A percentile compares a stretch with the other conserved stretches of the same genome.
phyloP scores from a whole-genome alignment of 2,113 vertebrate genomes.

The Chloroceryle aenea region DNA sequence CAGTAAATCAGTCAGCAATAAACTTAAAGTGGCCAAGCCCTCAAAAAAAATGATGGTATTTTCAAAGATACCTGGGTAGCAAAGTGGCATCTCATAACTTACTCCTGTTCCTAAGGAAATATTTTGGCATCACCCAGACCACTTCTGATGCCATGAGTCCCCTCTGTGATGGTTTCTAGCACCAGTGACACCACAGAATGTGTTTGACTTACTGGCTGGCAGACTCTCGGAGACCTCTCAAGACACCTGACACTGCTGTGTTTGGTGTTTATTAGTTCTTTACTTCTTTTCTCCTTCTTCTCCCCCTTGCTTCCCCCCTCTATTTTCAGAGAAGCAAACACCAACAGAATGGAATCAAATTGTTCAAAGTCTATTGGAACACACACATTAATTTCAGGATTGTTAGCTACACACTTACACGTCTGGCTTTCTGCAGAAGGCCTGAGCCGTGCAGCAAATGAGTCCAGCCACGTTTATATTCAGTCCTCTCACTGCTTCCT shows the following conservation, averaged over 20 bases:
- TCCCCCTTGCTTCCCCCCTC: accelerated
- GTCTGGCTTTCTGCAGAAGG: background rate
- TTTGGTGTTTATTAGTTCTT: background rate
- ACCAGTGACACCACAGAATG: too few species aligned
- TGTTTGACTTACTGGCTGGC: background rate
- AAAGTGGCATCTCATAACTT: accelerated
- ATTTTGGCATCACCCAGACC: background rate
- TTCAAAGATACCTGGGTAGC: background rate
- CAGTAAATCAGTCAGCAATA: accelerated
- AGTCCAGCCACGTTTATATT: background rate
- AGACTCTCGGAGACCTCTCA: background rate
- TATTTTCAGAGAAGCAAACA: background rate
- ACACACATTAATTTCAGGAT: conserved; percentile 8
- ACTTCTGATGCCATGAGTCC: background rate
- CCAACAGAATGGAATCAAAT: background rate
- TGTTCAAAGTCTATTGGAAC: conserved; percentile 7
- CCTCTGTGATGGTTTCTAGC: background rate
- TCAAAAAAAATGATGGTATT: background rate
- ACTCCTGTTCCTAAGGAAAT: background rate
- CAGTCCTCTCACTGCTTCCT: background rate
- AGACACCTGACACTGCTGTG: background rate
- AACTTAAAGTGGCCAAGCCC: background rate
- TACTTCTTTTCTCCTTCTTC: background rate
- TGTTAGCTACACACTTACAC: background rate
- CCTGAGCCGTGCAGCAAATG: background rate